Percentiles rank a stretch among this genome's conserved stretches.
phyloP scores from a whole-genome alignment of 1,140 invertebrate genomes.

The Drosophila parabipectinata region DNA sequence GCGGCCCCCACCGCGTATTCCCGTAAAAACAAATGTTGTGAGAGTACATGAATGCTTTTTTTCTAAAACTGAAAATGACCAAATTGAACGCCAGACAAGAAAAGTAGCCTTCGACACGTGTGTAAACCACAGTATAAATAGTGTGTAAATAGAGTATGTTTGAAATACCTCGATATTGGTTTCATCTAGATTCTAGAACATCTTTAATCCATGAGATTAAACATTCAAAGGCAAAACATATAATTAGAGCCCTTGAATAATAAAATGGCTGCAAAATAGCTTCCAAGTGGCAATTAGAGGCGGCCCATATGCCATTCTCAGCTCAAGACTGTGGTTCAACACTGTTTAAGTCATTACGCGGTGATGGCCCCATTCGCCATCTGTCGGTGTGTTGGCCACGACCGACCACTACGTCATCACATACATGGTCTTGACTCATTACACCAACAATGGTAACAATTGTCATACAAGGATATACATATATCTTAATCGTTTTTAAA shows the following conservation, averaged over 20 bases:
- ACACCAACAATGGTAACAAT: not conserved
- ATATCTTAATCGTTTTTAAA: not conserved
- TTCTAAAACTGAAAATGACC: slow-evolving; percentile 32
- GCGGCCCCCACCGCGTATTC: not conserved
- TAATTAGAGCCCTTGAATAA: slow-evolving; percentile 14
- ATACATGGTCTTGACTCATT: not conserved
- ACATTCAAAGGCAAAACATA: not conserved
- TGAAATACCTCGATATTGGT: too few species aligned
- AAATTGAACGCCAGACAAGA: slow-evolving; percentile 31
- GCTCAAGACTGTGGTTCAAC: slow-evolving; percentile 8
- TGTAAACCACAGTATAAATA: not conserved
- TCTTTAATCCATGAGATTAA: not conserved
- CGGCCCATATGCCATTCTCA: slow-evolving; percentile 13
- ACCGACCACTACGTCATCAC: slow-evolving; percentile 26
- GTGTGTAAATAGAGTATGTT: not conserved
- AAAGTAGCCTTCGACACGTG: not conserved
- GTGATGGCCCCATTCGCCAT: slow-evolving; percentile 42
- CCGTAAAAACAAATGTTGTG: slow-evolving; percentile 42
- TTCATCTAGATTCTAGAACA: not conserved
- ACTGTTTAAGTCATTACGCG: slow-evolving; percentile 25
- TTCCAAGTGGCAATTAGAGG: slow-evolving; percentile 14
- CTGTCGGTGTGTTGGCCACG: slow-evolving; percentile 29
- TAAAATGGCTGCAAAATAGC: slow-evolving; percentile 13
- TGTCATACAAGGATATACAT: not conserved
- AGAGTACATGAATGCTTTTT: slow-evolving; percentile 17